Percentiles rank a stretch among this genome's conserved stretches.
phyloP scores from a whole-genome alignment of 2,888 invertebrate species.

The Drosophila cracens region DNA sequence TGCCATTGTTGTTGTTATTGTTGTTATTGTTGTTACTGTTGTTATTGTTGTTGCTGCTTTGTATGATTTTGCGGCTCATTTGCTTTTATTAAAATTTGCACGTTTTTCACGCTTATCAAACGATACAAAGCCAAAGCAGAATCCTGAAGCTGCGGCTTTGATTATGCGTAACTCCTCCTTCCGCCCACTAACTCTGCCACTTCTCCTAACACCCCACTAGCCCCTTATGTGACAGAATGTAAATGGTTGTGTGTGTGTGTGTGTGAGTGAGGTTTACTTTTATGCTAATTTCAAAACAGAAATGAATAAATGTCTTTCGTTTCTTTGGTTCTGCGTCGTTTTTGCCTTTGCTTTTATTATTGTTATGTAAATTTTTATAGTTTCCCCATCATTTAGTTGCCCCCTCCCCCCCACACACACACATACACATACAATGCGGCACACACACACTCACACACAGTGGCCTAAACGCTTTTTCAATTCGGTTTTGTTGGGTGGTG shows the following conservation, averaged over 20 bases:
- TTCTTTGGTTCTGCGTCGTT: constrained; percentile 41
- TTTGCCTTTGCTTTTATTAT: constrained; percentile 70
- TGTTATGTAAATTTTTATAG: constrained; percentile 80
- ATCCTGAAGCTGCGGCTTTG: constrained; percentile 55
- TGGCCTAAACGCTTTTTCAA: constrained; percentile 73
- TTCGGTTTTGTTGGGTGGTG: constrained; percentile 46
- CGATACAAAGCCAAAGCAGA: constrained; percentile 35
- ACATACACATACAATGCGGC: not conserved
- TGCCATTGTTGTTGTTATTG: constrained; percentile 9
- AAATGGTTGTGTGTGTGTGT: constrained; percentile 20
- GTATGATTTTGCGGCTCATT: constrained; percentile 79
- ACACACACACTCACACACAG: constrained; percentile 17
- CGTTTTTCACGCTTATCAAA: constrained; percentile 76
- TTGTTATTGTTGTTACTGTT: not conserved
- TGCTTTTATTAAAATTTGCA: constrained; percentile 78
- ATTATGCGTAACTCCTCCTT: constrained; percentile 57
- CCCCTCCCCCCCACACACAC: constrained; percentile 15
- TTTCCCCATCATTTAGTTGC: constrained; percentile 77
- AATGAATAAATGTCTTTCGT: constrained; percentile 77
- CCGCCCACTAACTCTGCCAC: not conserved
- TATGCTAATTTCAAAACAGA: constrained; percentile 75
- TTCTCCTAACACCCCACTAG: constrained; percentile 2
- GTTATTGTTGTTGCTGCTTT: constrained; percentile 38
- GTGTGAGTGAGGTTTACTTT: constrained; percentile 62
- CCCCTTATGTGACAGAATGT: constrained; percentile 32